A percentile compares a stretch with the other conserved stretches of the same genome.
Conservation (phyloP, 2,888 invertebrate genomes). For the Suillia variegata region DNA sequence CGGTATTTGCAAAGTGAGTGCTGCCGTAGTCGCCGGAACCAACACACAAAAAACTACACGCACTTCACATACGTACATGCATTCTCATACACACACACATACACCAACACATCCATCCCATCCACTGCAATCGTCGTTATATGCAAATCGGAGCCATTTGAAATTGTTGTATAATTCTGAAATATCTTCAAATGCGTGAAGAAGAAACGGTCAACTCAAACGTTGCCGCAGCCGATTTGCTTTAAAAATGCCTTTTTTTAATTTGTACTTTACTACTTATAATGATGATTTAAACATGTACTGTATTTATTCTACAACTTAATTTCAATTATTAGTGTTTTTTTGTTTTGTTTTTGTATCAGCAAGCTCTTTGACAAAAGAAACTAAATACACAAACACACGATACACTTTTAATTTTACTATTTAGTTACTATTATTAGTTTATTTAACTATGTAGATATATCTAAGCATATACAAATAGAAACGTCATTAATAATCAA, state of each 20-base stretch:
- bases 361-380: constrained; percentile 8
- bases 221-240: too few species aligned
- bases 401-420: too few species aligned
- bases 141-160: too few species aligned
- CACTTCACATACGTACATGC: constrained; percentile 10
- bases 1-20: neutral
- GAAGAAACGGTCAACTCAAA: too few species aligned
- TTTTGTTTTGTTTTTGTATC: constrained; percentile 7
- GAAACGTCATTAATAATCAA: constrained; percentile 19
- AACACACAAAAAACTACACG: neutral
- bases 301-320: constrained; percentile 9
- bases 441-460: constrained; percentile 9
- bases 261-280: constrained; percentile 18
- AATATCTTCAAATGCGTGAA: too few species aligned
- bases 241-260: constrained; percentile 20
- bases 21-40: neutral
- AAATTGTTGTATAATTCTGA: too few species aligned
- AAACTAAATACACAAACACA: too few species aligned
- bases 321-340: neutral
- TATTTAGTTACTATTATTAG: too few species aligned
- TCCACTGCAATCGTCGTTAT: too few species aligned
- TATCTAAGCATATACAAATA: constrained; percentile 8
- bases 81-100: constrained; percentile 16
- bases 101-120: neutral
- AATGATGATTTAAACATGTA: constrained; percentile 1